phyloP scores from a whole-genome alignment of 2,797 vertebrate species.

The Falco columbarius region DNA sequence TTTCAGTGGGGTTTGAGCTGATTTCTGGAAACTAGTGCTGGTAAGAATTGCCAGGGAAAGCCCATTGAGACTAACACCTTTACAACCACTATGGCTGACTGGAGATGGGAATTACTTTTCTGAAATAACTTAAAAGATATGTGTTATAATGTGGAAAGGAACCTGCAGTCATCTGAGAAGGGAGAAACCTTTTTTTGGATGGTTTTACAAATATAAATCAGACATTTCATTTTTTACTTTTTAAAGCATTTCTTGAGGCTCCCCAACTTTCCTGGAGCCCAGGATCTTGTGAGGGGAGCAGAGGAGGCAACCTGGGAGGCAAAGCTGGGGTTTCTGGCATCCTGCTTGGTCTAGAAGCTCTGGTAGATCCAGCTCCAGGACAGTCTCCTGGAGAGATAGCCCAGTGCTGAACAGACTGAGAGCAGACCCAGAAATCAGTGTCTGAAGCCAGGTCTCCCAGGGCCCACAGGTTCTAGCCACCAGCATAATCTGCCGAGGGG shows the following conservation, averaged over 20 bases:
- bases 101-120: not conserved
- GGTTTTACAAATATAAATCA: not conserved
- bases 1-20: not conserved
- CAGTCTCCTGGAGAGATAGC: not conserved
- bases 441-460: not conserved
- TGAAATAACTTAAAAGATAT: not conserved
- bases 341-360: not conserved
- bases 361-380: not conserved
- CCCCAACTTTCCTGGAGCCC: not conserved
- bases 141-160: not conserved
- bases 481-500: not conserved
- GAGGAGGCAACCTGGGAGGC: not conserved
- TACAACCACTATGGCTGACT: not conserved
- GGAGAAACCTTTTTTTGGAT: not conserved
- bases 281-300: not conserved
- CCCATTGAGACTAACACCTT: not conserved
- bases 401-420: not conserved
- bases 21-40: not conserved
- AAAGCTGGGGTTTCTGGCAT: not conserved
- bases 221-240: not conserved
- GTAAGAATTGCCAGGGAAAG: not conserved
- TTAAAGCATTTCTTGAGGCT: not conserved
- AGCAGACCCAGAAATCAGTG: not conserved
- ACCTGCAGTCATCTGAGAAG: not conserved
- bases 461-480: not conserved